Evolutionary conservation across 1,140 invertebrate genomes (phyloP), one percentile per base, ranked within the genome.

Genomic region (Notospermus geniculatus): DNA sequence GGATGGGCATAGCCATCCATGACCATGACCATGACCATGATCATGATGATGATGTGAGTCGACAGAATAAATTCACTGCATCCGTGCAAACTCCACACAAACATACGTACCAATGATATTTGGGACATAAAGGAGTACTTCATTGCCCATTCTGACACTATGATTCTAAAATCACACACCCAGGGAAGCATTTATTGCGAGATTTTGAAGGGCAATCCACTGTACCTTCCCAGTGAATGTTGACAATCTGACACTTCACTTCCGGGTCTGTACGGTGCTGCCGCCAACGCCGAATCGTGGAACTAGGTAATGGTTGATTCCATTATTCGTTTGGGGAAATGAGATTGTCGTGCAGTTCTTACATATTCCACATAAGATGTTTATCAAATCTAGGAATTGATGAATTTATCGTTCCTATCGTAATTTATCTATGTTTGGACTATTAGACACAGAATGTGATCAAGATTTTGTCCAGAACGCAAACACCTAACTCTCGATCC

Each of bases 81-180:
- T 50, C 4, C 25, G n/a, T n/a, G n/a, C 50, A 54, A 4, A 30
- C 55, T 60, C 27, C 15, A 22, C 9, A 25, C 4, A 19, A 54
- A 22, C 30, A 1, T n/a, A 17, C 46, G 59, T 54, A 62, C 64
- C 64, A 27, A 66, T 66, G 22, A 66, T 59, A 39, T 66, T 66
- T 41, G 64, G 64, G 19, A 63, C 30, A 30, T 66, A 66, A 30
- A 66, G 29, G 27, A 66, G 50, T 4, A 62, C 46, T 43, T 59
- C 60, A 15, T 27, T 23, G 2, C 41, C 64, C 64, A 66, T 66
- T 2, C 2, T 63, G 15, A 36, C 15, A 36, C 32, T 15, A 36
- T 7, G 32, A 36, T 36, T 36, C 32, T 15, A 36, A 36, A 36
- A 36, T 36, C 32, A 36, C 32, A 36, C 4, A 36, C 32, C 15